These are phyloP conservation scores for Saguinus imperator DNA, from an alignment of 2,113 vertebrate species.

Conservation along the genomic window DNA sequence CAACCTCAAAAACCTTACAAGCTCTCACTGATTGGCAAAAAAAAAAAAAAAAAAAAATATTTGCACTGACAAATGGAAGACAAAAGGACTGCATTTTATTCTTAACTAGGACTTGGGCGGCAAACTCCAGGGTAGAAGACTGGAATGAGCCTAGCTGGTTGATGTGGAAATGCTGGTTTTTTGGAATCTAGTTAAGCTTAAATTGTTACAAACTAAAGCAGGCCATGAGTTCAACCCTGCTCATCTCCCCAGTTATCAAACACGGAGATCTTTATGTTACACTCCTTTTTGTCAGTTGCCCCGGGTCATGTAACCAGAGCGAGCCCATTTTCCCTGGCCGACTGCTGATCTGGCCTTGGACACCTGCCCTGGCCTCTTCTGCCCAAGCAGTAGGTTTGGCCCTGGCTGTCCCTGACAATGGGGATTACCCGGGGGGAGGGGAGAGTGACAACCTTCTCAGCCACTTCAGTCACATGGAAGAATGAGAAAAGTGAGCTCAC, in stretches of 20 bases:
- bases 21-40: no score
- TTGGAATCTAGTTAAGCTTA: slow-evolving; percentile 33
- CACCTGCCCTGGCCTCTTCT: slow-evolving; percentile 40
- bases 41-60: no score
- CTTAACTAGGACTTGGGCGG: slow-evolving; percentile 8
- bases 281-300: background rate
- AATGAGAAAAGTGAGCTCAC: background rate
- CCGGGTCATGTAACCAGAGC: slow-evolving; percentile 25
- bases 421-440: background rate
- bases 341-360: slow-evolving; percentile 59
- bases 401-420: background rate
- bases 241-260: background rate
- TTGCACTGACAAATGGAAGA: background rate
- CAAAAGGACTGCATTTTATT: slow-evolving; percentile 27
- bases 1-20: no score
- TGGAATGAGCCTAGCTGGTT: background rate
- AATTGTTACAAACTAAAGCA: slow-evolving; percentile 30
- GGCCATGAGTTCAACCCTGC: background rate
- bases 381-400: slow-evolving; percentile 15
- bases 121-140: background rate
- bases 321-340: slow-evolving; percentile 52
- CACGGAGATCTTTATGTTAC: background rate
- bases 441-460: background rate
- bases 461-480: slow-evolving; percentile 12
- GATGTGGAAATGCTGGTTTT: background rate